Percentiles rank a stretch among this genome's conserved stretches.
Evolutionary conservation across 2,888 invertebrate species (phyloP).

Genomic region (Argyresthia goedartella): DNA sequence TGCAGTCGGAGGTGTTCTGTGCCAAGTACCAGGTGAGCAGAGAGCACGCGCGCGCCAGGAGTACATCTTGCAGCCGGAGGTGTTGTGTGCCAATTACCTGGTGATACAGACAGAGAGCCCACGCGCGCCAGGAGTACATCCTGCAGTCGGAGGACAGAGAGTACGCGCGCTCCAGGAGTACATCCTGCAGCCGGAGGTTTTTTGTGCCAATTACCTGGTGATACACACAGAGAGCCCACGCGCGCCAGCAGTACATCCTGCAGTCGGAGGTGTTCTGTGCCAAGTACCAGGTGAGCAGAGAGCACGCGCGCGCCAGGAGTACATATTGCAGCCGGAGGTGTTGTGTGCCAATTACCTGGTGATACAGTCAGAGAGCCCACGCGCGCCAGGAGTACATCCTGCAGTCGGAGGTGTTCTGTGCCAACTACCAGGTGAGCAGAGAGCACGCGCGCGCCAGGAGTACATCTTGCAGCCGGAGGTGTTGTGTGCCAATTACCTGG

Average conservation of each 20-base stretch:
- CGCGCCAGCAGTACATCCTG: slow-evolving; percentile 92
- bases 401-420: slow-evolving; percentile 94
- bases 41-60: too few relatives aligned
- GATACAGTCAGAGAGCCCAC: slow-evolving; percentile 71
- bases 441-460: slow-evolving; percentile 76
- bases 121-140: too few relatives aligned
- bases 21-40: slow-evolving; percentile 92
- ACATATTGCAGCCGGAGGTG: too few relatives aligned
- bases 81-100: too few relatives aligned
- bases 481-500: too few relatives aligned
- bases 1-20: slow-evolving; percentile 95
- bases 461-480: too few relatives aligned
- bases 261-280: slow-evolving; percentile 95
- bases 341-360: too few relatives aligned
- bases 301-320: slow-evolving; percentile 74
- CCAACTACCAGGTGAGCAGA: slow-evolving; percentile 89
- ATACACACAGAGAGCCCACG: slow-evolving; percentile 73
- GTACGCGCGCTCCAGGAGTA: slow-evolving; percentile 89
- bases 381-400: slow-evolving; percentile 93
- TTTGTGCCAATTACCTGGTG: slow-evolving; percentile 94
- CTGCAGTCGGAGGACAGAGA: slow-evolving; percentile 85
- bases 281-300: slow-evolving; percentile 90
- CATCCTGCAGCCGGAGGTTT: slow-evolving; percentile 90
- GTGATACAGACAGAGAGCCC: too few relatives aligned
- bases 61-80: too few relatives aligned